Conservation (phyloP, 2,113 vertebrate species). For the Mixornis gularis region DNA sequence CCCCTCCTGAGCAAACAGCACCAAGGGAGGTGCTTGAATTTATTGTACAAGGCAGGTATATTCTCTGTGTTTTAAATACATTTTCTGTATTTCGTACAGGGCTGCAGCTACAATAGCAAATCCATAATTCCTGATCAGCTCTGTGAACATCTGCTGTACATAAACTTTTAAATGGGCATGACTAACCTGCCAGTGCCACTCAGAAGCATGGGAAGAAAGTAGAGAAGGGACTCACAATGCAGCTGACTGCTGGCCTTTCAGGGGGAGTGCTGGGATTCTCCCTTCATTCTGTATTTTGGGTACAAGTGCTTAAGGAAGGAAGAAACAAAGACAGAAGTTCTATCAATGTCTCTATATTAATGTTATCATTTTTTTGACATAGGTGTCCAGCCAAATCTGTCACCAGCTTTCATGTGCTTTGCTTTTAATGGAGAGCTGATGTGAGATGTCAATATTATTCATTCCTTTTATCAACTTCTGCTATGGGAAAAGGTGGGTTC, state of each 20-base stretch:
- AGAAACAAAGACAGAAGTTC: not conserved
- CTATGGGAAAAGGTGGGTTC: not conserved
- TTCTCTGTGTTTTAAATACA: not conserved
- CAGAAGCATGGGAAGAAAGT: not conserved
- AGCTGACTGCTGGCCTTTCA: not conserved
- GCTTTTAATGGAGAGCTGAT: not conserved
- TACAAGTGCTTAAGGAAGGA: slow-evolving; percentile 13
- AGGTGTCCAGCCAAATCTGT: not conserved
- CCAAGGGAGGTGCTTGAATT: not conserved
- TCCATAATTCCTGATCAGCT: not conserved
- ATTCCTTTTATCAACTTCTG: not conserved
- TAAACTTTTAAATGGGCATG: not conserved
- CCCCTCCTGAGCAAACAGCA: not conserved
- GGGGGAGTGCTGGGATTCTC: not conserved
- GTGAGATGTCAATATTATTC: not conserved
- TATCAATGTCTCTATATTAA: not conserved
- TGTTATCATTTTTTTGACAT: not conserved
- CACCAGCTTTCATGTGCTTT: not conserved
- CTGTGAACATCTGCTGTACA: not conserved
- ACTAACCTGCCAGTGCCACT: slow-evolving; percentile 21
- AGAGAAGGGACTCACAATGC: not conserved
- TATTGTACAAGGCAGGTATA: not conserved
- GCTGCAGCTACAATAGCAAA: not conserved
- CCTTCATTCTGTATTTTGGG: slow-evolving; percentile 8
- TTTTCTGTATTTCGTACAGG: not conserved